A percentile compares a stretch with the other conserved stretches of the same genome.
Evolutionary conservation across 2,888 invertebrate species (phyloP).

Genomic region (Sisyra nigra): DNA sequence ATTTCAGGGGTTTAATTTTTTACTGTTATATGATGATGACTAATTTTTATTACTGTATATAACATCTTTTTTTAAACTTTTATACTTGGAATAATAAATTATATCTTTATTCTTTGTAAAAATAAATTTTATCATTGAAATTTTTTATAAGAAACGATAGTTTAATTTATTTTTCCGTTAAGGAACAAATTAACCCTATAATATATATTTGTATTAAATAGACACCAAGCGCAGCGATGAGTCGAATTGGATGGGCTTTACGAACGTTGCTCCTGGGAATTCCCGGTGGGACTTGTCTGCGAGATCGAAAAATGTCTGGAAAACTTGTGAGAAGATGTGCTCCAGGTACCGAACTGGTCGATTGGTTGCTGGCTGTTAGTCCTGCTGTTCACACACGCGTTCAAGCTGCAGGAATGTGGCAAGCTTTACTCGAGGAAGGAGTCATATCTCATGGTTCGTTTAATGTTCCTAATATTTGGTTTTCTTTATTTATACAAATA

Average conservation of each 20-base stretch:
- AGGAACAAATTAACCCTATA: not conserved
- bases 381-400: constrained; percentile 44
- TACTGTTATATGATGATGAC: no score
- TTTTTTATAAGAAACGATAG: no score
- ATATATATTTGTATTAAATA: constrained; percentile 15
- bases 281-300: constrained; percentile 34
- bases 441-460: constrained; percentile 55
- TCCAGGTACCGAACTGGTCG: constrained; percentile 65
- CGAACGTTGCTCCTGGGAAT: constrained; percentile 46
- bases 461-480: no score
- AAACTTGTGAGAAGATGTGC: constrained; percentile 49
- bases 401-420: constrained; percentile 71
- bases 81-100: no score
- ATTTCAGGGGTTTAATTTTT: no score
- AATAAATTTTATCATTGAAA: no score
- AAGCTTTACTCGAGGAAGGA: constrained; percentile 64
- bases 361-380: constrained; percentile 55
- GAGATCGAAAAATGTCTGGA: constrained; percentile 37
- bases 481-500: no score
- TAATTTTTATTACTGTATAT: no score
- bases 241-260: constrained; percentile 51
- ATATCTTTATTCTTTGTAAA: no score
- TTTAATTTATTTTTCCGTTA: no score
- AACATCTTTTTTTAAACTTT: no score
- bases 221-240: constrained; percentile 47